These are phyloP conservation scores for Chionomys nivalis DNA, from an alignment of 2,113 vertebrate genomes.

Conservation along the genomic window DNA sequence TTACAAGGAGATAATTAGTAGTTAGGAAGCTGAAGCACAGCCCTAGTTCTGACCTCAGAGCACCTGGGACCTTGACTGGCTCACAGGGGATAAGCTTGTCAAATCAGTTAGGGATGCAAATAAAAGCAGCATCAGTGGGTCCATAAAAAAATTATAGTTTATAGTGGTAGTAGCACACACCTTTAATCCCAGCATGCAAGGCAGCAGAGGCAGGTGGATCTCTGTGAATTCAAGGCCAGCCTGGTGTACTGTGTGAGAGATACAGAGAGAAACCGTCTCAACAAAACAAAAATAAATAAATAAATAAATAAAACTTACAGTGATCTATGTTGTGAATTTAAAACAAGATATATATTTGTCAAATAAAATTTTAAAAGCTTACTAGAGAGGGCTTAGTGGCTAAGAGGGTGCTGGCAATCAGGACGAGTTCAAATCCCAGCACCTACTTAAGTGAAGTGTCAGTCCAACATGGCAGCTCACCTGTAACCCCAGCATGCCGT, in stretches of 20 bases:
- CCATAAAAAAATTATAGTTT: not conserved
- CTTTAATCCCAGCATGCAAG: too few relatives aligned
- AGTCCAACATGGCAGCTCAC: not conserved
- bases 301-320: not conserved
- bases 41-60: not conserved
- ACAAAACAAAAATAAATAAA: too few relatives aligned
- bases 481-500: not conserved
- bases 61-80: not conserved
- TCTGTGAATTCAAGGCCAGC: too few relatives aligned
- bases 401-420: not conserved
- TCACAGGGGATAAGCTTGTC: not conserved
- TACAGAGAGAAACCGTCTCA: too few relatives aligned
- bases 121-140: not conserved
- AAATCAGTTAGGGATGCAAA: not conserved
- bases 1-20: slow-evolving; percentile 16
- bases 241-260: too few relatives aligned
- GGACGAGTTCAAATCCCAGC: not conserved
- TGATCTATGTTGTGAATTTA: not conserved
- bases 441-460: not conserved
- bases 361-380: not conserved
- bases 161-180: too few relatives aligned
- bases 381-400: not conserved
- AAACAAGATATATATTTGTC: not conserved
- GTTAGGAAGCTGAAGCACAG: not conserved
- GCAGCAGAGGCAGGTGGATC: too few relatives aligned